Base-by-base conservation (phyloP, 2,113 vertebrate genomes). In the Dasypus novemcinctus region DNA sequence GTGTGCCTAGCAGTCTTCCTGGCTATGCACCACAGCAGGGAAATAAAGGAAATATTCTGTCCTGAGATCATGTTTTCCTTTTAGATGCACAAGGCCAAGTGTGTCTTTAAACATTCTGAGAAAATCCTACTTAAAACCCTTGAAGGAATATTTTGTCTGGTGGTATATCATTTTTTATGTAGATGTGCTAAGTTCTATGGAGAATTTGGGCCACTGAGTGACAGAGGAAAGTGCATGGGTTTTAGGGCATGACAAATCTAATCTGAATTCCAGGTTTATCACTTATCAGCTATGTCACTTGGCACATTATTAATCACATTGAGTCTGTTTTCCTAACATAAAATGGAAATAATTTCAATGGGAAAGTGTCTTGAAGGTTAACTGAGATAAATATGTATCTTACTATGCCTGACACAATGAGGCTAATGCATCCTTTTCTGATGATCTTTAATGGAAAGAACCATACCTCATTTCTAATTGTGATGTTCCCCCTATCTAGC, bases 221-320 rank as follows among this genome's bases (percentile, higher is more conserved):
- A 52, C 17, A 78, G 46, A 27, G 4, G 54, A 66, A 89, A 93
- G 36, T 46, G 11, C 12, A 4, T 21, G 14, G 21, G 64, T 54
- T 87, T 93, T n/a, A 49, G 21, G 54, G 49, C 23, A 54, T 85
- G 54, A 74, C 21, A 91, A 90, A 41, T 54, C 27, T 68, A 54
- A 52, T 72, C 36, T 41, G 54, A 94, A 81, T 52, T 85, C 63
- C 41, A 95, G 25, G 57, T 86, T 88, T 29, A 57, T 49, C 74
- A 59, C 17, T 75, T 61, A 80, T 52, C 54, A 93, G 43, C 61
- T 33, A 9, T 76, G 23, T 80, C 12, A 85, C 36, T 57, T 82
- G n/a, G 46, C 52, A 95, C 75, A 81, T 80, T 80, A 69, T 86
- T 91, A 95, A 68, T 15, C 43, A 49, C 61, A 76, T 11, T 27